Conservation (phyloP, 2,888 invertebrate genomes). For the Synanthedon andrenaeformis region DNA sequence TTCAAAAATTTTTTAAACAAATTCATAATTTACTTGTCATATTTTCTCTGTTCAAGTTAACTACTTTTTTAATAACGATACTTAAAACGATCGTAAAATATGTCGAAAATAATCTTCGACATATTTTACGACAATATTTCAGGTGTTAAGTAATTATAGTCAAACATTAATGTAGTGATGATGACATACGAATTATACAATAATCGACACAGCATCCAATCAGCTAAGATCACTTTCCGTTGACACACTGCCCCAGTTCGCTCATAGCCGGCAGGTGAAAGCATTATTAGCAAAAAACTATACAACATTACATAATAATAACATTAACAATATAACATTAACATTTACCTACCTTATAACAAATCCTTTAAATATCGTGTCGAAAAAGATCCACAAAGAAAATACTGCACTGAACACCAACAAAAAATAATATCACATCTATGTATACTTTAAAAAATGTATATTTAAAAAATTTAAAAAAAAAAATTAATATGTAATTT, state of each 20-base stretch:
- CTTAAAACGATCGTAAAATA: no score
- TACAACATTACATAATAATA: slow-evolving; percentile 40
- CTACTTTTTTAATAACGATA: no score
- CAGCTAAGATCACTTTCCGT: slow-evolving; percentile 30
- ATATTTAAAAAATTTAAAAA: slow-evolving; percentile 6
- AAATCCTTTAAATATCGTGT: slow-evolving; percentile 1
- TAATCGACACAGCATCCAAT: slow-evolving; percentile 21
- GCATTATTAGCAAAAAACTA: slow-evolving; percentile 32
- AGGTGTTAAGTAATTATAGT: neutral
- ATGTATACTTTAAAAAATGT: slow-evolving; percentile 2
- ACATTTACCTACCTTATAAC: slow-evolving; percentile 1
- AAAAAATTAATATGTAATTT: neutral
- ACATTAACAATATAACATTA: slow-evolving; percentile 16
- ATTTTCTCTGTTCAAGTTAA: no score
- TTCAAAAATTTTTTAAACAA: no score
- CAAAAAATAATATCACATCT: neutral
- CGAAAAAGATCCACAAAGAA: neutral
- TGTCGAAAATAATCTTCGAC: no score
- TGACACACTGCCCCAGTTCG: slow-evolving; percentile 38
- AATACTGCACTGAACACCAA: neutral
- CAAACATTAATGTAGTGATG: neutral
- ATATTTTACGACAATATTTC: no score
- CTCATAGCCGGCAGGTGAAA: slow-evolving; percentile 29
- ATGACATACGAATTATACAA: neutral
- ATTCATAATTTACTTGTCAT: no score